A percentile compares a stretch with the other conserved stretches of the same genome.
These are phyloP conservation scores for Caenorhabditis wallacei DNA, from an alignment of 2,888 invertebrate genomes.

Conservation along the genomic window DNA sequence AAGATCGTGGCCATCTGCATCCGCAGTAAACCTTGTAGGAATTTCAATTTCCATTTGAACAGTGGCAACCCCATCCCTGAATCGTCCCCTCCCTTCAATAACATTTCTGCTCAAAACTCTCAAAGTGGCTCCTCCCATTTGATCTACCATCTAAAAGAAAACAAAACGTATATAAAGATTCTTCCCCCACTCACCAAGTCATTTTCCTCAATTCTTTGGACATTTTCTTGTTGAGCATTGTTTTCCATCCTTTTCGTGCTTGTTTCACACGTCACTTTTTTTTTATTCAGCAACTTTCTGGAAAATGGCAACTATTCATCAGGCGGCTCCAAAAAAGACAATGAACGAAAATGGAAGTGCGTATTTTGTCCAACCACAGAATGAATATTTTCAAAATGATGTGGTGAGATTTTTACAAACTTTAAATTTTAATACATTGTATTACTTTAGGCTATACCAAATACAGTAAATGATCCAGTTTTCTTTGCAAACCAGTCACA, in stretches of 20 bases:
- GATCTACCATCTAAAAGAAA: slow-evolving; percentile 1
- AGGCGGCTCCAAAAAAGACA: background rate
- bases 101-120: background rate
- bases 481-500: background rate
- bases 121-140: slow-evolving; percentile 8
- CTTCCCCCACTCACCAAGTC: background rate
- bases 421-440: background rate
- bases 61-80: background rate
- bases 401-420: background rate
- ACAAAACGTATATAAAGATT: background rate
- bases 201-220: background rate
- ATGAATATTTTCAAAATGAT: background rate
- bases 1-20: background rate
- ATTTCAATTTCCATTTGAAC: background rate
- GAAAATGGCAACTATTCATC: background rate
- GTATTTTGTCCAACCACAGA: background rate
- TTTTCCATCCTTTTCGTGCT: background rate
- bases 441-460: background rate
- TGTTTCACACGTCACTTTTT: background rate
- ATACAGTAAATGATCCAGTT: background rate
- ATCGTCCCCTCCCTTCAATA: background rate
- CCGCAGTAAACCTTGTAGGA: background rate
- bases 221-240: background rate
- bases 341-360: background rate
- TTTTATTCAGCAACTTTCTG: background rate